Evolutionary conservation across 92 coral and sea anemone species (phyloP), one percentile per base, ranked within the genome.

Genomic region (Actinostola sp.): DNA sequence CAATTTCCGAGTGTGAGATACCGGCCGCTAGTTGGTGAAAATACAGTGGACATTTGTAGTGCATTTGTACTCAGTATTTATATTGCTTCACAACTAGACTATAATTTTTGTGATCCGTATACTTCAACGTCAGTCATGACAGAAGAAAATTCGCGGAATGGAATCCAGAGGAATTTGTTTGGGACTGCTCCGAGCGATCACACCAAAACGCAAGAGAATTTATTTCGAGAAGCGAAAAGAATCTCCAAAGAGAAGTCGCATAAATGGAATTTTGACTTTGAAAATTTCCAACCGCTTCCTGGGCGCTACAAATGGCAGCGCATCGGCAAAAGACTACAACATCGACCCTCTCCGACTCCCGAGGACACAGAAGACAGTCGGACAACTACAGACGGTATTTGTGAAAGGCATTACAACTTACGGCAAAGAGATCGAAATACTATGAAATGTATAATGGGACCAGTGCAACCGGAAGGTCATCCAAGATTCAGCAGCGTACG

Each of bases 251-350:
- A 92, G 45, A 93, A 93, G 73, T 80, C 71, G 8, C 78, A 63
- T 2, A 75, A 82, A 61, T 93, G 98, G 98, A 93, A 93, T 75
- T 93, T 93, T 59, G 98, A 93, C 67, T 93, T 93, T 83, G 90
- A 89, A 52, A 86, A 85, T 52, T 86, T 75, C 41, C 57, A 84
- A 72, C 98, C 98, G 26, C 82, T 93, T 27, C 88, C 86, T n/a
- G 98, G 98, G 25, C 73, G 98, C 15, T 93, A 75, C 66, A 87
- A 83, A 29, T 93, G 98, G 98, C 85, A 89, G 42, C 78, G 92
- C 34, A 92, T 93, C 12, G 92, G 87, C 0, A 87, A 79, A 41
- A 77, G 96, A 36, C 61, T 90, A 26, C 87, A 83, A 49, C 63
- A 87, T 28, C 80, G 91, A 44, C 68, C 58, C 53, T 86, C 87